Conservation (phyloP, 2,113 vertebrate genomes). For the Archocentrus centrarchus region DNA sequence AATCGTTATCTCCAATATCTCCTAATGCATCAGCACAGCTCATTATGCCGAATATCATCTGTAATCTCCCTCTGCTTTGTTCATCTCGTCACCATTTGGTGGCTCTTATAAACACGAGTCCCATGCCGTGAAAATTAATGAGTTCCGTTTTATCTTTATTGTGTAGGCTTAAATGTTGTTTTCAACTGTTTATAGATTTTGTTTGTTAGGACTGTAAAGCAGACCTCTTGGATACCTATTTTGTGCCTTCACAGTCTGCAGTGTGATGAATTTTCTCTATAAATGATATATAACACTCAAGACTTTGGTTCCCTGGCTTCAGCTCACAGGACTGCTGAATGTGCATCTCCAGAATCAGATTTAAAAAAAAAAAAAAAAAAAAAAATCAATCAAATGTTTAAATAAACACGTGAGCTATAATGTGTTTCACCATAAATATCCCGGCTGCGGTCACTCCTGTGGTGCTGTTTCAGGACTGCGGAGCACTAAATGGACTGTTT, state of each 20-base stretch:
- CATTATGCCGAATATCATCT: slow-evolving; percentile 38
- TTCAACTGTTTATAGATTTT: slow-evolving; percentile 2
- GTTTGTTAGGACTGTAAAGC: not conserved
- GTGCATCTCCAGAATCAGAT: not conserved
- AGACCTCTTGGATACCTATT: slow-evolving; percentile 8
- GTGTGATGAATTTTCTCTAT: too few relatives aligned
- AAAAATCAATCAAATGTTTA: slow-evolving; percentile 20
- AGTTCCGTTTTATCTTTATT: slow-evolving; percentile 33
- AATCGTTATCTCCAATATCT: slow-evolving; percentile 28
- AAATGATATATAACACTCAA: not conserved
- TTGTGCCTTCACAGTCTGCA: not conserved
- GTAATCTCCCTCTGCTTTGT: slow-evolving; percentile 45
- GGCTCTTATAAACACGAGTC: slow-evolving; percentile 33
- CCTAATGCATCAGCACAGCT: slow-evolving; percentile 30
- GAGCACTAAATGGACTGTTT: slow-evolving; percentile 56
- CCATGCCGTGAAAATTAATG: slow-evolving; percentile 51
- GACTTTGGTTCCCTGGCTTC: not conserved
- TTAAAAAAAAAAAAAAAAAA: too few relatives aligned
- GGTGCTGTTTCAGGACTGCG: slow-evolving; percentile 45
- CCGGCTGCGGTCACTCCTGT: slow-evolving; percentile 62
- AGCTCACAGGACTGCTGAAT: not conserved
- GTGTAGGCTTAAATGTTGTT: not conserved
- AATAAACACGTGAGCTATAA: slow-evolving; percentile 37
- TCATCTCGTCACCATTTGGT: slow-evolving; percentile 50
- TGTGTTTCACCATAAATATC: slow-evolving; percentile 51